Percentiles rank a stretch among this genome's conserved stretches.
Conservation (phyloP, 2,113 vertebrate genomes). For the Lontra canadensis region DNA sequence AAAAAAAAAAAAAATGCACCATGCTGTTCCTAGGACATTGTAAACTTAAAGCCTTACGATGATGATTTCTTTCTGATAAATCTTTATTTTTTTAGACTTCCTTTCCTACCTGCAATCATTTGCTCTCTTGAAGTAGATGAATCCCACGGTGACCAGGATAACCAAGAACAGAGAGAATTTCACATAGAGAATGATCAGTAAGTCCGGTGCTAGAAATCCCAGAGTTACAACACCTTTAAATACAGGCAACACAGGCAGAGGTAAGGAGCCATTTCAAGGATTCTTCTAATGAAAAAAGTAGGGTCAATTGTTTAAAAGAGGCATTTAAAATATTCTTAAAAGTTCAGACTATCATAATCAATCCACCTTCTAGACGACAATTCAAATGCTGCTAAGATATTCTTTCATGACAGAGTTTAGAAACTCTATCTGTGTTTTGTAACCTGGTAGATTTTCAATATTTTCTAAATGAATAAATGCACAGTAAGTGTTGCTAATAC, state of each 20-base stretch:
- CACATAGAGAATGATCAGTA: not conserved
- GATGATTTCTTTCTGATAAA: not conserved
- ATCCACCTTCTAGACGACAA: not conserved
- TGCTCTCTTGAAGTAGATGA: conserved; percentile 48
- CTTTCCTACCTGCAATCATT: conserved; percentile 75
- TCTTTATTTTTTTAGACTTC: not conserved
- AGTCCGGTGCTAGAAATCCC: not conserved
- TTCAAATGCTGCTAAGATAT: not conserved
- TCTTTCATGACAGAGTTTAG: not conserved
- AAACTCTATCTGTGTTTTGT: not conserved
- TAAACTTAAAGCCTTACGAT: not conserved
- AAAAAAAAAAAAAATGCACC: not conserved
- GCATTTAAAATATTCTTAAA: not conserved
- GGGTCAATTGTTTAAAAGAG: not conserved
- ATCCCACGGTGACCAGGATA: conserved; percentile 45
- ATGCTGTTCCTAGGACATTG: not conserved
- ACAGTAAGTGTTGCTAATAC: not conserved
- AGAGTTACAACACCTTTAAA: not conserved
- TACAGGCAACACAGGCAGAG: not conserved
- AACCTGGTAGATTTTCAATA: not conserved
- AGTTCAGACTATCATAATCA: not conserved
- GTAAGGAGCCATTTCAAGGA: not conserved
- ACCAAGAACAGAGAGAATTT: conserved; percentile 56
- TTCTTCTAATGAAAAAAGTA: not conserved
- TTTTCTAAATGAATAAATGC: conserved; percentile 14